A percentile compares a stretch with the other conserved stretches of the same genome.
phyloP scores from a whole-genome alignment of 2,888 invertebrate genomes.

The Dynastes tityus region DNA sequence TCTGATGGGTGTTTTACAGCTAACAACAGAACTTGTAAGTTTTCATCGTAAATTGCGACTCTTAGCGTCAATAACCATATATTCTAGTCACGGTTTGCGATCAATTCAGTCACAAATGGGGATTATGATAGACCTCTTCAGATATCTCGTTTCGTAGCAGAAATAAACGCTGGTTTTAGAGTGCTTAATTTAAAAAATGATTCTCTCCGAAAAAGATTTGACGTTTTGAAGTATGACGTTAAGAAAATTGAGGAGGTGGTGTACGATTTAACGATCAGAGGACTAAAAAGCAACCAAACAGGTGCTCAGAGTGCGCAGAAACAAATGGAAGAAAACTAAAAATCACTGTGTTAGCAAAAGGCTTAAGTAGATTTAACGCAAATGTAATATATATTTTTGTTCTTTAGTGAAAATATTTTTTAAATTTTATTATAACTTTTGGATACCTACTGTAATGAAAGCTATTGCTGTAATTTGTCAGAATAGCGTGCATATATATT shows the following conservation, averaged over 20 bases:
- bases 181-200: slow-evolving; percentile 94
- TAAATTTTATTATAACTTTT: background rate
- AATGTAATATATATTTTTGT: no score
- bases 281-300: slow-evolving; percentile 70
- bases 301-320: slow-evolving; percentile 17
- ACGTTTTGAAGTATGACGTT: slow-evolving; percentile 91
- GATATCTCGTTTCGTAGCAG: slow-evolving; percentile 89
- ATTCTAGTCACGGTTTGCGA: slow-evolving; percentile 80
- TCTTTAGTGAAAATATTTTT: no score
- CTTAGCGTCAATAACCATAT: slow-evolving; percentile 1
- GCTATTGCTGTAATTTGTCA: no score
- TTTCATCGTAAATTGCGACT: slow-evolving; percentile 11
- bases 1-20: slow-evolving; percentile 85
- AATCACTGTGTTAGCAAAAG: background rate
- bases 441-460: background rate
- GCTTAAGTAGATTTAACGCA: slow-evolving; percentile 2
- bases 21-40: slow-evolving; percentile 88
- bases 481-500: no score
- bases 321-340: slow-evolving; percentile 43
- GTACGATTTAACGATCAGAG: slow-evolving; percentile 89
- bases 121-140: slow-evolving; percentile 86
- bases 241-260: slow-evolving; percentile 96
- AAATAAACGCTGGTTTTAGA: slow-evolving; percentile 91
- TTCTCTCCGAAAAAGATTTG: slow-evolving; percentile 87
- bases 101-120: slow-evolving; percentile 89